Base-by-base conservation (phyloP, 2,888 invertebrate species). In the Dermolepida albohirtum region DNA sequence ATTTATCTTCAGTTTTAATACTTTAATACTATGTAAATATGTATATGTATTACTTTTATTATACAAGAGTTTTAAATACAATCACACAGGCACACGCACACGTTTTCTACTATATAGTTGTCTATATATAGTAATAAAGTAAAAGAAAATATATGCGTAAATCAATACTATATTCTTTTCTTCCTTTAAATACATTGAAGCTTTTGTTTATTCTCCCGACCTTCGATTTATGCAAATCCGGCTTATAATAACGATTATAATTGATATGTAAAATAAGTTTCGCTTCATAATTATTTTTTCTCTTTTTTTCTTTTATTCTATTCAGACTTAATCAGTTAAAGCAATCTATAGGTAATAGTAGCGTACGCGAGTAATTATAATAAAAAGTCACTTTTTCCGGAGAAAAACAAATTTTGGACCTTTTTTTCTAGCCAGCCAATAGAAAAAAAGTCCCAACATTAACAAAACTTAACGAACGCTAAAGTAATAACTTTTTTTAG, bases 381-480 rank as follows among this genome's bases (percentile, higher is more conserved):
- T 22, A 5, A 27, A 10, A 11, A 51, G 11, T 40, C 10, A 10
- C 22, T 41, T 12, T 40, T 27, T 51, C 22, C 8, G 27, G 39
- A 52, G 16, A 16, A 16, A 40, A 43, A 17, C 8, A 29, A 51
- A 10, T 40, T 62, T 55, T 43, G 64, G 39, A 17, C 39, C 52
- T 66, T 62, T 62, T 64, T 55, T 47, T 51, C 67, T 65, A 69
- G 43, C 68, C 68, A 69, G 65, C 65, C 68, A 43, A 65, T 59
- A 69, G 65, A 64, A 69, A 59, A 66, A 69, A 63, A 43, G 43
- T 27, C 22, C 22, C 40, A 49, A 50, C 16, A 12, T 40, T 40
- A 14, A 11, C 6, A 41, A n/a, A 51, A 50, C 27, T 44, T 47
- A n/a, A 63, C 34, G 16, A 29, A 51, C 11, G 39, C 27, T 34